A percentile compares a stretch with the other conserved stretches of the same genome.
Evolutionary conservation across 2,113 vertebrate genomes (phyloP).

Genomic region (Prochilodus magdalenae): DNA sequence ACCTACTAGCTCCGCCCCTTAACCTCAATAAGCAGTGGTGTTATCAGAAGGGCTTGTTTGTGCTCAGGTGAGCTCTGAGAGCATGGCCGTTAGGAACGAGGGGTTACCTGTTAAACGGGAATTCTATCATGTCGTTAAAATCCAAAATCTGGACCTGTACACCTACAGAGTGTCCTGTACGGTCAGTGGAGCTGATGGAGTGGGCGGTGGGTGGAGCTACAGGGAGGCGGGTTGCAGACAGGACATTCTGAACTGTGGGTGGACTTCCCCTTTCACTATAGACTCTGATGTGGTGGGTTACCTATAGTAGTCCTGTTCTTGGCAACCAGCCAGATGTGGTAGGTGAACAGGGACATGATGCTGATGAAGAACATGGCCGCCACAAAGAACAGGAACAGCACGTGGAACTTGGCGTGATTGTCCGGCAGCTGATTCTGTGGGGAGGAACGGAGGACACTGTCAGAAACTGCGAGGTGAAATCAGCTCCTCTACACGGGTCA

Average conservation of each 20-base stretch:
- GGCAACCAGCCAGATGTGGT: constrained; percentile 96
- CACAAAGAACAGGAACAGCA: constrained; percentile 98
- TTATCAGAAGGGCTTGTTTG: neutral
- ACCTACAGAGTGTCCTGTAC: no score
- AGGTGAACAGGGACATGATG: constrained; percentile 93
- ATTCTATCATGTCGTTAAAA: no score
- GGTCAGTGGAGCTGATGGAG: no score
- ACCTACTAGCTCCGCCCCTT: neutral
- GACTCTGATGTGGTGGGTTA: constrained; percentile 56
- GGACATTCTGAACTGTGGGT: no score
- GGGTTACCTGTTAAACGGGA: no score
- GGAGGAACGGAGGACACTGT: constrained; percentile 41
- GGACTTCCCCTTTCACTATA: neutral
- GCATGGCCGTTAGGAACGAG: no score
- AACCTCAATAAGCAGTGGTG: neutral
- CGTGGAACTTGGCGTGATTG: constrained; percentile 93
- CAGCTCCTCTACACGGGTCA: no score
- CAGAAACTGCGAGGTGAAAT: no score
- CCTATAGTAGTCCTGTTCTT: constrained; percentile 98
- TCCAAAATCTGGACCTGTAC: no score
- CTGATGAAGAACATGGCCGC: constrained; percentile 99
- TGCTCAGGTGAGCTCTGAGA: no score
- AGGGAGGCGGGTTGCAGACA: no score
- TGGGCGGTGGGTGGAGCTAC: no score
- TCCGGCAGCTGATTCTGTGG: constrained; percentile 86